These are phyloP conservation scores for Xenentodon cancila DNA, from an alignment of 2,797 vertebrate genomes.

Conservation along the genomic window DNA sequence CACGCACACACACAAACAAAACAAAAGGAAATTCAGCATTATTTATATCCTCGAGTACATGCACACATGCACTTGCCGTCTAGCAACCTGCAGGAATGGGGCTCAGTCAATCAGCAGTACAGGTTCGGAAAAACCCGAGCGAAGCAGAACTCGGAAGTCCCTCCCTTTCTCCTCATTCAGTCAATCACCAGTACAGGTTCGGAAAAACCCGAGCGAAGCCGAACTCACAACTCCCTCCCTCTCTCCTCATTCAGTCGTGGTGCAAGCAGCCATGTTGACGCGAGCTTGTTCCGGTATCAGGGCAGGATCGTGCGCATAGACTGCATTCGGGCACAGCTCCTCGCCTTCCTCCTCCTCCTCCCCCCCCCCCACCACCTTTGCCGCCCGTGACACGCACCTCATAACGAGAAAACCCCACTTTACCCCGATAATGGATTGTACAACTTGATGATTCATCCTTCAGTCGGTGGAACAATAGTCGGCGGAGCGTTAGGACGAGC, in stretches of 20 bases:
- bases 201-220: slow-evolving; percentile 64
- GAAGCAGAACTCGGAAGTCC: slow-evolving; percentile 50
- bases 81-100: slow-evolving; percentile 24
- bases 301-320: slow-evolving; percentile 78
- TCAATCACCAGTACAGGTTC: slow-evolving; percentile 22
- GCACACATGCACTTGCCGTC: slow-evolving; percentile 45
- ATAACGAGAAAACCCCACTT: slow-evolving; percentile 43
- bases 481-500: slow-evolving; percentile 52
- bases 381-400: slow-evolving; percentile 58
- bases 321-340: slow-evolving; percentile 73
- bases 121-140: slow-evolving; percentile 62
- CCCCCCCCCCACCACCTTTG: not conserved
- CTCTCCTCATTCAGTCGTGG: slow-evolving; percentile 68
- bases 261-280: slow-evolving; percentile 87
- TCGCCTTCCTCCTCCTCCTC: slow-evolving; percentile 48
- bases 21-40: too few relatives aligned
- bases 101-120: slow-evolving; percentile 10
- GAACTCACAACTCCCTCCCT: slow-evolving; percentile 37
- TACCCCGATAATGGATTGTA: slow-evolving; percentile 74
- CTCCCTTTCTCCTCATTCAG: slow-evolving; percentile 36
- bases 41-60: not conserved
- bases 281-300: slow-evolving; percentile 86
- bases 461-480: slow-evolving; percentile 37
- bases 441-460: slow-evolving; percentile 61
- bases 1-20: too few relatives aligned